These are phyloP conservation scores for Loris lydekkerianus DNA, from an alignment of 2,797 vertebrate species.

Conservation along the genomic window DNA sequence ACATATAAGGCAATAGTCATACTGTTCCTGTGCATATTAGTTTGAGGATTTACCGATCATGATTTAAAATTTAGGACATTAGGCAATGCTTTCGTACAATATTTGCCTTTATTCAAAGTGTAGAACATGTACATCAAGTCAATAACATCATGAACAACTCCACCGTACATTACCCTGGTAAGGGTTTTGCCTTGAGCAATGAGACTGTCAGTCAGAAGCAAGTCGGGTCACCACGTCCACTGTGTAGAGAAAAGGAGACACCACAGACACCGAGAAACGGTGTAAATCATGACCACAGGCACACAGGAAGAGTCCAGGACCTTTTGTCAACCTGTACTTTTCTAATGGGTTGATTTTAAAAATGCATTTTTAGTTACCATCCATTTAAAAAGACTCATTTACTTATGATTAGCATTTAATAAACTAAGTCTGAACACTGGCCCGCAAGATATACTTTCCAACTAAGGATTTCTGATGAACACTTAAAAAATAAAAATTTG, in stretches of 20 bases:
- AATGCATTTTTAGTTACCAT: not conserved
- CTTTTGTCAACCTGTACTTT: not conserved
- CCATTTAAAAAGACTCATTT: not conserved
- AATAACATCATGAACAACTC: conserved; percentile 10
- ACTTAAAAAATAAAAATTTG: not conserved
- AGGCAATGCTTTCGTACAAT: not conserved
- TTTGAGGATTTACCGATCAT: conserved; percentile 23
- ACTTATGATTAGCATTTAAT: not conserved
- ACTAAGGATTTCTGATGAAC: not conserved
- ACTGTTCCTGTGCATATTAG: not conserved
- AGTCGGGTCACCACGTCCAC: not conserved
- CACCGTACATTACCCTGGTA: conserved; percentile 21
- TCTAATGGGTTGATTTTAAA: not conserved
- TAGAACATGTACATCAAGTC: not conserved
- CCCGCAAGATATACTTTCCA: not conserved
- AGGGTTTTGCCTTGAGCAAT: conserved; percentile 35
- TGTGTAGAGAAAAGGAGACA: not conserved
- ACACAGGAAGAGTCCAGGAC: not conserved
- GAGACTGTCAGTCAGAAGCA: not conserved
- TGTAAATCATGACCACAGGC: not conserved
- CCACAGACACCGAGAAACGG: not conserved
- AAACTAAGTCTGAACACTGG: not conserved
- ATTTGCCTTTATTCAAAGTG: not conserved
- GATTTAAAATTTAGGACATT: not conserved
- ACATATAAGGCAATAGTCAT: not conserved